phyloP scores from a whole-genome alignment of 2,888 invertebrate species.

The Drosophila recens region DNA sequence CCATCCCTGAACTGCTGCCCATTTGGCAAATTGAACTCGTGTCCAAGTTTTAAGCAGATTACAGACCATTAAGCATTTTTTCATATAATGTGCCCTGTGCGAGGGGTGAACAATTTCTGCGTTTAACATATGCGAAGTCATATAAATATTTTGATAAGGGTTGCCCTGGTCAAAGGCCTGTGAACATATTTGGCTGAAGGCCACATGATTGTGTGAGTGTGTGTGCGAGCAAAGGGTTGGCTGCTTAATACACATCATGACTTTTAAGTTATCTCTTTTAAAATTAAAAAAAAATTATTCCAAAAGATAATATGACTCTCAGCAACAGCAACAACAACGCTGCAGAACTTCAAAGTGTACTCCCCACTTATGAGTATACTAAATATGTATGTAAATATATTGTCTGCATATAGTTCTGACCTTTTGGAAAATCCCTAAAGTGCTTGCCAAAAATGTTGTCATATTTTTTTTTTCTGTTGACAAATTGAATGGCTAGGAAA shows the following conservation, averaged over 20 bases:
- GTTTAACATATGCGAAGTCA: slow-evolving; percentile 76
- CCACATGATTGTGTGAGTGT: slow-evolving; percentile 33
- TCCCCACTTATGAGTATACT: slow-evolving; percentile 25
- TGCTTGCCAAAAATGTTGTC: slow-evolving; percentile 70
- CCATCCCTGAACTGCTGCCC: slow-evolving; percentile 48
- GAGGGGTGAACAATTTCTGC: slow-evolving; percentile 56
- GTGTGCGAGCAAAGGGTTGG: slow-evolving; percentile 50
- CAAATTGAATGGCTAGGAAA: slow-evolving; percentile 66
- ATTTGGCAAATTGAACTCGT: slow-evolving; percentile 79
- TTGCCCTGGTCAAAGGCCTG: slow-evolving; percentile 66
- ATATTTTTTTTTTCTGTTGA: slow-evolving; percentile 60
- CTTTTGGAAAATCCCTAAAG: slow-evolving; percentile 73
- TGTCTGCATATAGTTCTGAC: slow-evolving; percentile 47
- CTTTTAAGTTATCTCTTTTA: slow-evolving; percentile 78
- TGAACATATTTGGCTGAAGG: slow-evolving; percentile 61
- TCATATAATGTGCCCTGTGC: slow-evolving; percentile 40
- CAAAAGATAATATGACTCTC: slow-evolving; percentile 48
- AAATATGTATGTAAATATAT: slow-evolving; percentile 21
- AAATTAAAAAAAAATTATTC: slow-evolving; percentile 57
- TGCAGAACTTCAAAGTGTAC: slow-evolving; percentile 67
- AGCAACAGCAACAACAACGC: slow-evolving; percentile 8
- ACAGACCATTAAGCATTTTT: slow-evolving; percentile 81
- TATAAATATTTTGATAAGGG: slow-evolving; percentile 83
- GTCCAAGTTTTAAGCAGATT: slow-evolving; percentile 83
- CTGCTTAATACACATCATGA: slow-evolving; percentile 77